These are phyloP conservation scores for Phrynocephalus forsythii DNA, from an alignment of 2,797 vertebrate species.

Conservation along the genomic window DNA sequence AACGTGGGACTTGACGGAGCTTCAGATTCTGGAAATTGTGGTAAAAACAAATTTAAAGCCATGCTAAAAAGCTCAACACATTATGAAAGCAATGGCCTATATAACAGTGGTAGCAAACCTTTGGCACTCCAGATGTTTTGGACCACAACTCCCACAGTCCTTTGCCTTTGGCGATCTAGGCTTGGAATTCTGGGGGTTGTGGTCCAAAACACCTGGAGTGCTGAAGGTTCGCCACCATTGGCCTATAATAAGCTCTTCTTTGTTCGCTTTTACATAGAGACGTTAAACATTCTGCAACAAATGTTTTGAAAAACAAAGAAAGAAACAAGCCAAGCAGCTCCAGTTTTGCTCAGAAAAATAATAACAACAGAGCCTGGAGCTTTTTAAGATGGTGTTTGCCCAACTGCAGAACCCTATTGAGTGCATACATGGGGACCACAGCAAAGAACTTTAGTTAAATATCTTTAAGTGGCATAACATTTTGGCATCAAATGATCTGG, in stretches of 20 bases:
- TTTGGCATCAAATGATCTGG: background rate
- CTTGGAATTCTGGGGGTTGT: no score
- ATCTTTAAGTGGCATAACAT: background rate
- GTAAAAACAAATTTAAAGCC: background rate
- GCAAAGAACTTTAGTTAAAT: background rate
- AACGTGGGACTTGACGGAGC: conserved; percentile 82
- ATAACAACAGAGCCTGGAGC: background rate
- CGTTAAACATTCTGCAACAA: background rate
- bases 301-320: conserved; percentile 9
- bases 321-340: background rate
- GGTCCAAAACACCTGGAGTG: no score
- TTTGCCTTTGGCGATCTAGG: no score
- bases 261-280: background rate
- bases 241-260: background rate
- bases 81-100: background rate
- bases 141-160: no score
- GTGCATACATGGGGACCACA: no score
- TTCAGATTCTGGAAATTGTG: conserved; percentile 79
- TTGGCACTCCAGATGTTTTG: no score
- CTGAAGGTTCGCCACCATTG: no score
- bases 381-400: no score
- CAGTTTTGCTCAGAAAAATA: background rate
- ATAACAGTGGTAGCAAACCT: no score
- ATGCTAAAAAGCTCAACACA: background rate
- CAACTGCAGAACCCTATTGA: background rate